A percentile compares a stretch with the other conserved stretches of the same genome.
Conservation (phyloP, 2,113 vertebrate genomes). For the Indri indri region DNA sequence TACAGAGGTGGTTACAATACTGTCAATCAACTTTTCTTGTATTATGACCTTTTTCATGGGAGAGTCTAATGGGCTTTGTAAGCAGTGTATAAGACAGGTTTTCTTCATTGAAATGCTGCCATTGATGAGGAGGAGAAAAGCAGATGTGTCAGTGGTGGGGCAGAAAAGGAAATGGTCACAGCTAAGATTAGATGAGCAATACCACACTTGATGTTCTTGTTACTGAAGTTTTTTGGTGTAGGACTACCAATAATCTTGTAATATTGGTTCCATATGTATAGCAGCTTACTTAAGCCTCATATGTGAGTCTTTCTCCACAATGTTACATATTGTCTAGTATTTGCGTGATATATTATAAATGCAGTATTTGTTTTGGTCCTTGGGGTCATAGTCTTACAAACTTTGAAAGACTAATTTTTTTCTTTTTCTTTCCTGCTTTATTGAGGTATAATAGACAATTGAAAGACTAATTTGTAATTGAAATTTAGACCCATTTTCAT, state of each 20-base stretch:
- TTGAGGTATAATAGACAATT: constrained; percentile 2
- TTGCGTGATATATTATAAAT: not conserved
- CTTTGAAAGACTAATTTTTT: not conserved
- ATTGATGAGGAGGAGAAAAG: not conserved
- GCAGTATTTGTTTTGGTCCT: not conserved
- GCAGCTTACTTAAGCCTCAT: not conserved
- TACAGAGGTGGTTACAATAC: not conserved
- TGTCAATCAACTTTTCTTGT: not conserved
- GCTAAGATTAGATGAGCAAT: not conserved
- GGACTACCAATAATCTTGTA: not conserved
- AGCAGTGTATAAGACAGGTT: not conserved
- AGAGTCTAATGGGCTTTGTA: not conserved
- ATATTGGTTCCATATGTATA: not conserved
- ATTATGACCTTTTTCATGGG: not conserved
- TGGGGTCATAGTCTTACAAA: not conserved
- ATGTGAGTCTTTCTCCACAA: not conserved
- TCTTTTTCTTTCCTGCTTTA: not conserved
- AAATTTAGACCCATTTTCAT: constrained; percentile 1
- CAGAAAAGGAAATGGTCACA: not conserved
- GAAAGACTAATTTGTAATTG: not conserved
- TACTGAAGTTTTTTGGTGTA: not conserved
- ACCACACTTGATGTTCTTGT: not conserved
- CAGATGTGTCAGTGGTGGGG: not conserved
- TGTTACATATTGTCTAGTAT: not conserved
- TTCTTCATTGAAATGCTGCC: not conserved